Percentiles rank a stretch among this genome's conserved stretches.
These are phyloP conservation scores for Lycocorax pyrrhopterus DNA, from an alignment of 2,113 vertebrate species.

Conservation along the genomic window DNA sequence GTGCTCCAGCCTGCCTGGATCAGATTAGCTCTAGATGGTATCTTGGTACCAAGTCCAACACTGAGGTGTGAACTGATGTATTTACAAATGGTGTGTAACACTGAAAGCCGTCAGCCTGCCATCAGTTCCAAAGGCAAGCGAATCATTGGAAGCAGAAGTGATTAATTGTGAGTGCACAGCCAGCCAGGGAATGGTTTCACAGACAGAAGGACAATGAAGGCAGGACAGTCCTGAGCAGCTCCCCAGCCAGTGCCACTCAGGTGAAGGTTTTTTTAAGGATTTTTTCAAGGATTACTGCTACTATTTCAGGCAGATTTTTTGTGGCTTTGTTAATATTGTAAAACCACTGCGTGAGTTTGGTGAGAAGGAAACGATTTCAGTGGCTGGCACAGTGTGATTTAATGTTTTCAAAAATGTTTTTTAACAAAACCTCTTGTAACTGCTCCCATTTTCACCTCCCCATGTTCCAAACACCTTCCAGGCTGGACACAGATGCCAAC, in stretches of 20 bases:
- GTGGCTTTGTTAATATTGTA: conserved; percentile 1
- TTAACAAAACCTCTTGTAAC: neutral
- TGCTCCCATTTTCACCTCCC: neutral
- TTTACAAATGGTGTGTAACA: neutral
- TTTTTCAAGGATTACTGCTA: neutral
- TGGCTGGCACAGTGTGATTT: neutral
- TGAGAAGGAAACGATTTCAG: neutral
- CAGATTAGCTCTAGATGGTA: neutral
- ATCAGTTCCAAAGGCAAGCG: neutral
- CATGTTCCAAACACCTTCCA: neutral
- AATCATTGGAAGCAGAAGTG: neutral
- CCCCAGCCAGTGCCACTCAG: neutral
- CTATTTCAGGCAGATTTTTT: neutral
- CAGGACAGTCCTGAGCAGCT: neutral
- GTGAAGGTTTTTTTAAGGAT: neutral
- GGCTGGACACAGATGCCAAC: neutral
- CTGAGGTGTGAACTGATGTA: neutral
- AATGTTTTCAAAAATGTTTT: neutral
- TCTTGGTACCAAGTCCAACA: neutral
- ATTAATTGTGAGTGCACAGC: neutral
- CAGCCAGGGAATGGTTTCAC: neutral
- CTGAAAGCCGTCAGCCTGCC: neutral
- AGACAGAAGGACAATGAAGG: neutral
- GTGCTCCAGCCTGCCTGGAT: neutral
- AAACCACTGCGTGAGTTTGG: neutral